phyloP scores from a whole-genome alignment of 2,888 invertebrate species.

The Neria commutata region DNA sequence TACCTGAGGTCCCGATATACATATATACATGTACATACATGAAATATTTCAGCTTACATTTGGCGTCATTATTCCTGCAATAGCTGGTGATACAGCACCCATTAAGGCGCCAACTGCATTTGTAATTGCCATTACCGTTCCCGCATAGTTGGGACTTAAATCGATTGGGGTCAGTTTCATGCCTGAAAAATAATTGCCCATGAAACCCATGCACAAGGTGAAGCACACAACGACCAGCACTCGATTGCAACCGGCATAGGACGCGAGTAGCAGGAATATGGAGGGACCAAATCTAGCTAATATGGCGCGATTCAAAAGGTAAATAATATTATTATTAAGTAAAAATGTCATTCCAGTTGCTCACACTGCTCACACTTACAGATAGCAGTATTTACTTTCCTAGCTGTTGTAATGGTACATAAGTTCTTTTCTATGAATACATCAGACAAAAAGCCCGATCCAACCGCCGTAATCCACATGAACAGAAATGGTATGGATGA shows the following conservation, averaged over 20 bases:
- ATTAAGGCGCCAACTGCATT: constrained; percentile 72
- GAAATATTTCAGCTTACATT: constrained; percentile 68
- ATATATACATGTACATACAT: constrained; percentile 73
- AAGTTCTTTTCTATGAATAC: too few relatives aligned
- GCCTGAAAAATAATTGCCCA: constrained; percentile 72
- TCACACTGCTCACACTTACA: not conserved
- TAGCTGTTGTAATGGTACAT: too few relatives aligned
- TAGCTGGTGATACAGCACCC: constrained; percentile 70
- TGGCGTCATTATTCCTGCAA: constrained; percentile 68
- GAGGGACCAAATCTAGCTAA: constrained; percentile 69
- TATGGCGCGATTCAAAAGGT: not conserved
- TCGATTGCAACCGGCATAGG: constrained; percentile 70
- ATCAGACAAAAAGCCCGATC: not conserved
- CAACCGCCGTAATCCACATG: not conserved
- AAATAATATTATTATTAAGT: not conserved
- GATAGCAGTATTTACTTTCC: too few relatives aligned
- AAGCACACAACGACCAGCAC: constrained; percentile 66
- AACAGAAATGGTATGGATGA: too few relatives aligned
- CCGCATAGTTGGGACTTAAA: constrained; percentile 69
- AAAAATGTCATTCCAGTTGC: not conserved
- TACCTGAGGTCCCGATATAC: too few relatives aligned
- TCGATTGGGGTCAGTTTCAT: constrained; percentile 71
- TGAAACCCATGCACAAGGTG: constrained; percentile 69
- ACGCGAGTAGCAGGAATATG: constrained; percentile 68
- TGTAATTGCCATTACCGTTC: constrained; percentile 69